A percentile compares a stretch with the other conserved stretches of the same genome.
phyloP scores from a whole-genome alignment of 2,797 vertebrate species.

The Parotocinclus haroldoi region DNA sequence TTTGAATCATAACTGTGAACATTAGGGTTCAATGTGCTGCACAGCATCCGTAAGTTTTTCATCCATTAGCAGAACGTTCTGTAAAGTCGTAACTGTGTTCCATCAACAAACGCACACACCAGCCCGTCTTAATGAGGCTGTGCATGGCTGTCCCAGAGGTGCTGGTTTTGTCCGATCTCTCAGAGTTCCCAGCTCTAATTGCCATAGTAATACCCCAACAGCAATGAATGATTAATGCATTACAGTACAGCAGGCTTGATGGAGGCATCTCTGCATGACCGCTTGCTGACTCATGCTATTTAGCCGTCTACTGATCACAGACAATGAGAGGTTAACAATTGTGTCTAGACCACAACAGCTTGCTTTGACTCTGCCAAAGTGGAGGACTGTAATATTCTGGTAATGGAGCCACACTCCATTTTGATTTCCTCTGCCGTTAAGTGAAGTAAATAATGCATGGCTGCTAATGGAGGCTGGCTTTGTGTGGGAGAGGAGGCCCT shows the following conservation, averaged over 20 bases:
- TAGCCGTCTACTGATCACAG: constrained; percentile 54
- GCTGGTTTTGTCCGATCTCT: constrained; percentile 59
- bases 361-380: constrained; percentile 46
- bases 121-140: constrained; percentile 1
- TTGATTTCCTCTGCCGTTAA: constrained; percentile 61
- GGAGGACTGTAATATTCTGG: constrained; percentile 53
- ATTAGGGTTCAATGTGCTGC: no score
- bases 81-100: constrained; percentile 6
- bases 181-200: constrained; percentile 67
- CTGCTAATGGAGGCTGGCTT: constrained; percentile 60
- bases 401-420: constrained; percentile 60
- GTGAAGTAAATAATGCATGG: constrained; percentile 67
- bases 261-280: constrained; percentile 41
- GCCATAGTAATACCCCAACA: constrained; percentile 64
- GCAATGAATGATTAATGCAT: constrained; percentile 72
- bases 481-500: constrained; percentile 44
- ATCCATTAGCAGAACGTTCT: constrained; percentile 11
- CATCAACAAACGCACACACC: constrained; percentile 1
- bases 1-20: no score
- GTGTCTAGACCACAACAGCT: constrained; percentile 41
- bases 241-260: constrained; percentile 58
- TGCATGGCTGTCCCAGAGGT: constrained; percentile 45
- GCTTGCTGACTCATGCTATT: constrained; percentile 53
- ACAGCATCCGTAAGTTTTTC: neutral
- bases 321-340: constrained; percentile 53